phyloP scores from a whole-genome alignment of 2,888 invertebrate species.

The Nemoura dubitans region DNA sequence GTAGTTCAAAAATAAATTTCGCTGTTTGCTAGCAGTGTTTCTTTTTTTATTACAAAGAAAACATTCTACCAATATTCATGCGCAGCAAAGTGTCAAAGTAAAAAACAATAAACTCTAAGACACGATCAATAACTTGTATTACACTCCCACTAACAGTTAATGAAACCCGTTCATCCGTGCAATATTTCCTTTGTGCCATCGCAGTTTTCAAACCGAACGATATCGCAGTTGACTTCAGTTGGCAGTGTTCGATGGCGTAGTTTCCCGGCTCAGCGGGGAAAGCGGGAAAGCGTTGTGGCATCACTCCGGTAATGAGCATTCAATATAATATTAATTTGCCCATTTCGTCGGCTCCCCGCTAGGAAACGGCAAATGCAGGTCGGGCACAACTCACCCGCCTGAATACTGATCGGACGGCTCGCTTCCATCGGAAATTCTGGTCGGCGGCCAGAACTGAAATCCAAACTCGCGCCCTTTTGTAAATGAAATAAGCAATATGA shows the following conservation, averaged over 20 bases:
- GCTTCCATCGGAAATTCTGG: background rate
- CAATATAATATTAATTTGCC: background rate
- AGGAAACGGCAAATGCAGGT: background rate
- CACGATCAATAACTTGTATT: background rate
- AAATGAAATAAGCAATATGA: constrained; percentile 12
- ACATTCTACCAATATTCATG: background rate
- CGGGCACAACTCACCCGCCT: background rate
- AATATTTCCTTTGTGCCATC: background rate
- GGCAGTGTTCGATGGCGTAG: background rate
- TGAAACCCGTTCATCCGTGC: background rate
- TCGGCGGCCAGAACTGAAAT: background rate
- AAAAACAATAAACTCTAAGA: background rate
- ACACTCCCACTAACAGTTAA: background rate
- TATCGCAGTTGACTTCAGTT: background rate
- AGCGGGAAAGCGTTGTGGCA: background rate
- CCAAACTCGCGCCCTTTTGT: background rate
- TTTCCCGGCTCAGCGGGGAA: background rate
- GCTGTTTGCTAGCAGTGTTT: too few species aligned
- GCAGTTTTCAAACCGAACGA: background rate
- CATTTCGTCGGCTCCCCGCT: background rate
- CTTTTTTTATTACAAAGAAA: background rate
- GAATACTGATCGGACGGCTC: background rate
- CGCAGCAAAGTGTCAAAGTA: background rate
- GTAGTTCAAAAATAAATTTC: too few species aligned
- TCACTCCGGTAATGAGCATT: background rate